Evolutionary conservation across 1,140 invertebrate genomes (phyloP), one percentile per base, ranked within the genome.

Genomic region (Drosophila virilis): DNA sequence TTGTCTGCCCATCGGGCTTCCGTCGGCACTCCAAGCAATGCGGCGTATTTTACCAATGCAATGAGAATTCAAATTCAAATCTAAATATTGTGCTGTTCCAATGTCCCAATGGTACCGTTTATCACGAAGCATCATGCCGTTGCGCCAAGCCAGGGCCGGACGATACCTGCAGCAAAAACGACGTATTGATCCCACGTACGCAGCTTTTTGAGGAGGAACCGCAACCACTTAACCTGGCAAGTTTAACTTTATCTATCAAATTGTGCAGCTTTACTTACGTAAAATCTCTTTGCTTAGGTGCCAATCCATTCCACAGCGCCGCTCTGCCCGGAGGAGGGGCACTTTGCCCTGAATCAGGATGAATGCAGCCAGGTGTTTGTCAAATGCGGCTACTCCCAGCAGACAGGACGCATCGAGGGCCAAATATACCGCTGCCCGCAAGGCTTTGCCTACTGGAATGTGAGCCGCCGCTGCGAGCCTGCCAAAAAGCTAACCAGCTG

Each of bases 1-100:
- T 96, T 50, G 94, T 96, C 5, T 97, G 96, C 86, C 96, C 96
- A 12, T 96, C 96, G 38, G 96, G 96, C 38, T 97, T 97, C 92
- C 94, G 94, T 80, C 94, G 96, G 72, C 96, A 97, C 94, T 96
- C 96, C 0, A 96, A 96, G 90, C 95, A 96, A 80, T 97, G 97
- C 82, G 96, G 97, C 88, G 91, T 96, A 45, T 97, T 97, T 92
- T 97, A 97, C 80, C 96, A 97, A 91, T 97, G 97, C 88, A 95
- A 94, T 12, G 94, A 93, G 65, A 94, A 94, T 55, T 93, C 94
- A 17, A 94, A 92, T 38, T 94, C 95, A 81, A 95, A 97, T 72
- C 92, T 96, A 6, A 96, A 96, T 80, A 93, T 97, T 60, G 93
- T 96, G 1, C 93, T 95, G 3, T 94, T 97, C 51, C 94, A 94